A percentile compares a stretch with the other conserved stretches of the same genome.
Evolutionary conservation across 2,797 vertebrate genomes (phyloP).

Genomic region (Clarias fuscus): DNA sequence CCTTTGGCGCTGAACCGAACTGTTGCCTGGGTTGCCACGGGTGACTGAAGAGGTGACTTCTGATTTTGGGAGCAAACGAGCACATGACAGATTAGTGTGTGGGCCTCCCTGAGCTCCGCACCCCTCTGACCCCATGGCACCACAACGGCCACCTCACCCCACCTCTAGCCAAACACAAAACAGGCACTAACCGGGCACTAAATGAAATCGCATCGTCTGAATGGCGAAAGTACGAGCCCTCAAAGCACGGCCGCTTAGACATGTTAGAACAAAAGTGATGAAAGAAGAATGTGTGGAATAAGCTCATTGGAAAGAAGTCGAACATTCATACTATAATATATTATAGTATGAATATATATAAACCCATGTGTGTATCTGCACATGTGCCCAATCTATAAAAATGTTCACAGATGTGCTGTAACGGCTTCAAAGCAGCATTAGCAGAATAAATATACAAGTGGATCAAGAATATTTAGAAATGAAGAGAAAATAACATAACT

Average conservation of each 20-base stretch:
- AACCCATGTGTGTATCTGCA: conserved; percentile 3
- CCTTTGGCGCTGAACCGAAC: conserved; percentile 53
- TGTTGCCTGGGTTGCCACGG: conserved; percentile 78
- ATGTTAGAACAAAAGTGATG: conserved; percentile 6
- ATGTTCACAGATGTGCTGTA: conserved; percentile 91
- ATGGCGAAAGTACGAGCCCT: conserved; percentile 32
- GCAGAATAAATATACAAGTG: conserved; percentile 72
- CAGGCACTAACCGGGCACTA: conserved; percentile 36
- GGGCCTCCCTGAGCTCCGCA: conserved; percentile 81
- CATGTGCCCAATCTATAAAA: conserved; percentile 73
- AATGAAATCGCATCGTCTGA: conserved; percentile 49
- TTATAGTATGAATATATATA: too few relatives aligned
- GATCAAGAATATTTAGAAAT: conserved; percentile 71
- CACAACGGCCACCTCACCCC: conserved; percentile 56
- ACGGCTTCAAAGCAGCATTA: conserved; percentile 66
- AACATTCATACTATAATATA: not conserved
- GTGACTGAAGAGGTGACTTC: conserved; percentile 79
- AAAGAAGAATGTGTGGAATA: not conserved
- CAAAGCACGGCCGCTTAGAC: conserved; percentile 7
- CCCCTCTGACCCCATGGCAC: conserved; percentile 80
- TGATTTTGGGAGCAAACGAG: conserved; percentile 82
- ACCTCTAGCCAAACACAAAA: conserved; percentile 53
- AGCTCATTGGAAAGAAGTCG: conserved; percentile 1
- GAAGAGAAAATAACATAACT: conserved; percentile 65
- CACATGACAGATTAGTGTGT: conserved; percentile 86